A percentile compares a stretch with the other conserved stretches of the same genome.
These are phyloP conservation scores for Gadus chalcogrammus DNA, from an alignment of 2,113 vertebrate genomes.

Conservation along the genomic window DNA sequence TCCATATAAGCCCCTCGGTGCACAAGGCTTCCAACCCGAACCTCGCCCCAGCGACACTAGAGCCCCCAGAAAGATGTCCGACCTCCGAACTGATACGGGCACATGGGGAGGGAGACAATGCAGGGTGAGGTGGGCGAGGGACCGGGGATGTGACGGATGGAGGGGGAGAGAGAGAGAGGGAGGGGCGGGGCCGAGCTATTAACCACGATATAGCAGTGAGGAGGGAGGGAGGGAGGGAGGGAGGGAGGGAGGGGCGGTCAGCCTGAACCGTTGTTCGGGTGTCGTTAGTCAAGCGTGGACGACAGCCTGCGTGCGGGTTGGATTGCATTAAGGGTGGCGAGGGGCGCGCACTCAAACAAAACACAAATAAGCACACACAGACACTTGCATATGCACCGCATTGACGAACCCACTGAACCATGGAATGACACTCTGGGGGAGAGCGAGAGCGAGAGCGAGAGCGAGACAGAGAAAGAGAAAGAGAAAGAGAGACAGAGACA, in stretches of 20 bases:
- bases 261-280: constrained; percentile 36
- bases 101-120: not conserved
- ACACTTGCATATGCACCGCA: not conserved
- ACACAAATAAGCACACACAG: not conserved
- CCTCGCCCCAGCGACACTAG: no score
- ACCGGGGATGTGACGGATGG: constrained; percentile 38
- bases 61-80: no score
- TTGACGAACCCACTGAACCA: not conserved
- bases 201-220: constrained; percentile 12
- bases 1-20: no score
- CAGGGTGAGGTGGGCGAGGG: constrained; percentile 28
- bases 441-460: not conserved
- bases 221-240: no score
- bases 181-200: constrained; percentile 6
- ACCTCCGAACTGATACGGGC: no score
- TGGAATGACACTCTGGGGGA: not conserved
- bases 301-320: constrained; percentile 40
- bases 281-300: constrained; percentile 48
- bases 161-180: constrained; percentile 26
- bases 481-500: not conserved
- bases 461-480: not conserved
- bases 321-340: not conserved
- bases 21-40: no score
- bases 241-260: constrained; percentile 15
- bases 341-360: not conserved